These are phyloP conservation scores for Drosophila murphyi DNA, from an alignment of 1,140 invertebrate genomes.

Conservation along the genomic window DNA sequence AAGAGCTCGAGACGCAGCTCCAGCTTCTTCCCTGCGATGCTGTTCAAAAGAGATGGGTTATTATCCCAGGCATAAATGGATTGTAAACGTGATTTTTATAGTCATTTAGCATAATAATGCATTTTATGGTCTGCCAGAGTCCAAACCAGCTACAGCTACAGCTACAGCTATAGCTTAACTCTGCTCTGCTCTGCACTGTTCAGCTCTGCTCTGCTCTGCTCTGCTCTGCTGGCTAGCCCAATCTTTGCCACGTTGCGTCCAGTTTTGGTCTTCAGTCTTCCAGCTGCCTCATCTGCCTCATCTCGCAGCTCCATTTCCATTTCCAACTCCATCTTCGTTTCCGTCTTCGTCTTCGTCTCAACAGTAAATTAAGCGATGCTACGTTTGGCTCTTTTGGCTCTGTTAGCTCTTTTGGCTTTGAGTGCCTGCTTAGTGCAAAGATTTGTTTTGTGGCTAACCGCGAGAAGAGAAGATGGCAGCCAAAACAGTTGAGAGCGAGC, in stretches of 20 bases:
- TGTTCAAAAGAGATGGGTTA: slow-evolving; percentile 79
- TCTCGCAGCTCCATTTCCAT: slow-evolving; percentile 5
- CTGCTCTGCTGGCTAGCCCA: slow-evolving; percentile 9
- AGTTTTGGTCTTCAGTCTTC: background rate
- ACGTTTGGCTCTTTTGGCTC: slow-evolving; percentile 43
- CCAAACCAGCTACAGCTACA: slow-evolving; percentile 5
- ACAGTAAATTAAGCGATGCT: slow-evolving; percentile 60
- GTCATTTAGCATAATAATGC: slow-evolving; percentile 85
- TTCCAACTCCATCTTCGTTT: slow-evolving; percentile 28
- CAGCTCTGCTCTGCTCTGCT: background rate
- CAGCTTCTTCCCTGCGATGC: slow-evolving; percentile 45
- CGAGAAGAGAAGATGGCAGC: background rate
- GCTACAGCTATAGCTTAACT: no score
- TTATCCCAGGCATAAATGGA: slow-evolving; percentile 84
- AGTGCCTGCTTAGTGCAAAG: slow-evolving; percentile 60
- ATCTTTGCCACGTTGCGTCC: slow-evolving; percentile 2
- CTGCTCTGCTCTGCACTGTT: background rate
- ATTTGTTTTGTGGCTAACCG: slow-evolving; percentile 49
- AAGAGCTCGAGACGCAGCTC: background rate
- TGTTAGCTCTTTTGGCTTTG: slow-evolving; percentile 13
- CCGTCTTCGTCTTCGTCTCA: background rate
- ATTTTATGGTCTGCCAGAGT: slow-evolving; percentile 75
- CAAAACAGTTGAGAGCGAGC: no score
- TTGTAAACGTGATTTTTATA: slow-evolving; percentile 85
- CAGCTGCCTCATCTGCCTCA: background rate